Base-by-base conservation (phyloP, 1,140 invertebrate species). In the Polypedilum vanderplanki region DNA sequence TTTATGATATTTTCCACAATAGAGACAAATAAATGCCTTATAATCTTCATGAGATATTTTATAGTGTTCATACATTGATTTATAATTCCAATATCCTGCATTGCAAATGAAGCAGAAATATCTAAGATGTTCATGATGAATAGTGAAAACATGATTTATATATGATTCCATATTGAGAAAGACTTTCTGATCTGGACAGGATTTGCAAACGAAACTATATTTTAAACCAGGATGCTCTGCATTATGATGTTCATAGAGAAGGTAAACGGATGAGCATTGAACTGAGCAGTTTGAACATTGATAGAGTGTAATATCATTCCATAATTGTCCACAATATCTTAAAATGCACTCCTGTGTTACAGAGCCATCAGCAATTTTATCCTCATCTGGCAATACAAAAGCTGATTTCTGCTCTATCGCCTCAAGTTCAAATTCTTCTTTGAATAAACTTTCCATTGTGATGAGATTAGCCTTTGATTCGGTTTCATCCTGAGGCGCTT, bases 1-100 rank as follows among this genome's bases (percentile, higher is more conserved):
- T 20, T 70, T 70, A 20, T 70, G 65, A 22, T 70, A 70, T 18
- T 70, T 70, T 18, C 65, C 65, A 22, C 65, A 70, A 12, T 70
- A 22, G 7, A 70, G 9, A 12, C 65, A 70, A 9, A 70, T 70
- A 18, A 70, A 22, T 20, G 20, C 65, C 9, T 22, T 18, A 70
- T 20, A 18, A 7, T 70, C 65, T 9, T 70, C 17, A 22, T 70
- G 65, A 5, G 9, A 3, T 70, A 18, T 70, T 20, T 22, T 22
- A 22, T 20, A 70, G 17, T 70, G 65, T 18, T 70, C 8, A 22
- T 70, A 70, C 9, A 70, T 10, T 20, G 65, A 18, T 18, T 70
- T 70, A 70, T 70, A 70, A 70, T 70, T 70, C 65, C 65, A 70
- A 70, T 20, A 70, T 22, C 17, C 20, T 18, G 15, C 9, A 70